Base-by-base conservation (phyloP, 2,888 invertebrate genomes). In the Conus canariensis region DNA sequence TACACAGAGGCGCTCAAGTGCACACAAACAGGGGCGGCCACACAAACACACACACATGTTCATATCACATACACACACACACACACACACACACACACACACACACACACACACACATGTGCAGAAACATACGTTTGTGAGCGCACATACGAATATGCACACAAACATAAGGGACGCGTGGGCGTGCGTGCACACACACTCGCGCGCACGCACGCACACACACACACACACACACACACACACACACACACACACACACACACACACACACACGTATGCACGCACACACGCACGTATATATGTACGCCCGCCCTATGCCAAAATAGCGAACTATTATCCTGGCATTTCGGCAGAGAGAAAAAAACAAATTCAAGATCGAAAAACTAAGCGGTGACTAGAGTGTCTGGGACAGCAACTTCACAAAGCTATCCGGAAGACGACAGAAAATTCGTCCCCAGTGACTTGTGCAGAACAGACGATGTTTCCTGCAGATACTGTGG, bases 221-320 rank as follows among this genome's bases (percentile, higher is more conserved):
- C 30, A 30, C 30, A 30, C 30, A 30, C 30, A 30, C 30, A 82
- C 45, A 59, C 83, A 4, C 59, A 7, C 85, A 59, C 85, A 85
- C 59, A 85, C n/a, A 85, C 82, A 85, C 59, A 59, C 58, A 59
- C 85, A n/a, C n/a, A 16, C 45, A 82, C 85, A 60, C 85, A 60
- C 59, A 60, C 60, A n/a, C 85, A 60, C 59, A 12, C 85, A 85
- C 85, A 60, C 85, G 2, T 6, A 60, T 14, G 59, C 60, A 60
- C 85, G 22, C 56, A 85, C 85, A 85, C 67, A 30, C 86, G 30
- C 87, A 87, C 74, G 16, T 56, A 6, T 67, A 86, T 58, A 45
- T 25, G 67, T 67, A 67, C 86, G 67, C 80, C 10, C 80, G 30
- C 30, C 7, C 45, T 45, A 45, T 45, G 45, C 45, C 45, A 4